These are phyloP conservation scores for Spondyliosoma cantharus DNA, from an alignment of 2,797 vertebrate genomes.

Conservation along the genomic window DNA sequence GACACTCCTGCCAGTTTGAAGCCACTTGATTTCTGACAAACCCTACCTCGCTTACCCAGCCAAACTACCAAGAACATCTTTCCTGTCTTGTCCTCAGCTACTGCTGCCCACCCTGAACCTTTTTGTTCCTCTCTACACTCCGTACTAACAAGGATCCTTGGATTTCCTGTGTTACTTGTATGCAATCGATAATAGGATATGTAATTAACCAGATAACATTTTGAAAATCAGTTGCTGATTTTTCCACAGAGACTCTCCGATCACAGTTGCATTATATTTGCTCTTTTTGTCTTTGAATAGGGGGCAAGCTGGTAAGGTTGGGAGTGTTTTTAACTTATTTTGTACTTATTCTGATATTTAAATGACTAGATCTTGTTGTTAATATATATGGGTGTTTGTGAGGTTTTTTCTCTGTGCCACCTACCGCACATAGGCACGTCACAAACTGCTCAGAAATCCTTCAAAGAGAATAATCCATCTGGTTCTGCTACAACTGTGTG, in stretches of 20 bases:
- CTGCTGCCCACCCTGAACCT: slow-evolving; percentile 59
- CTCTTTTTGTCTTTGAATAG: slow-evolving; percentile 37
- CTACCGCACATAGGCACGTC: slow-evolving; percentile 37
- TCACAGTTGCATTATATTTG: slow-evolving; percentile 34
- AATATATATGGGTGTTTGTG: slow-evolving; percentile 45
- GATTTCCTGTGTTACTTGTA: slow-evolving; percentile 60
- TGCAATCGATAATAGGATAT: slow-evolving; percentile 60
- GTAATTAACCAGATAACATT: slow-evolving; percentile 54
- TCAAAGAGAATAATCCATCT: slow-evolving; percentile 30
- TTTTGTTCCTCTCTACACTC: slow-evolving; percentile 46
- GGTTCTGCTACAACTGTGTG: slow-evolving; percentile 34
- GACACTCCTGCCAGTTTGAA: slow-evolving; percentile 83
- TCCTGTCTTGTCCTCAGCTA: slow-evolving; percentile 66
- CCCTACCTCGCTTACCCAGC: slow-evolving; percentile 87
- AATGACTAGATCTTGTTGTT: slow-evolving; percentile 47
- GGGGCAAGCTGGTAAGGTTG: not conserved
- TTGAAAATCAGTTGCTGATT: slow-evolving; percentile 38
- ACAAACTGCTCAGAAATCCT: slow-evolving; percentile 39
- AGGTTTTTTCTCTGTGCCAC: slow-evolving; percentile 41
- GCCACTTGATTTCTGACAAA: slow-evolving; percentile 78
- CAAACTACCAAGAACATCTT: slow-evolving; percentile 82
- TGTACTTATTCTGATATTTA: slow-evolving; percentile 49
- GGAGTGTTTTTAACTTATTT: slow-evolving; percentile 47
- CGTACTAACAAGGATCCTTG: slow-evolving; percentile 56
- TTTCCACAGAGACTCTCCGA: slow-evolving; percentile 40